Evolutionary conservation across 30 jellyfish, hydroid and myxozoan species (phyloP).

Genomic region (Cassiopea xamachana): DNA sequence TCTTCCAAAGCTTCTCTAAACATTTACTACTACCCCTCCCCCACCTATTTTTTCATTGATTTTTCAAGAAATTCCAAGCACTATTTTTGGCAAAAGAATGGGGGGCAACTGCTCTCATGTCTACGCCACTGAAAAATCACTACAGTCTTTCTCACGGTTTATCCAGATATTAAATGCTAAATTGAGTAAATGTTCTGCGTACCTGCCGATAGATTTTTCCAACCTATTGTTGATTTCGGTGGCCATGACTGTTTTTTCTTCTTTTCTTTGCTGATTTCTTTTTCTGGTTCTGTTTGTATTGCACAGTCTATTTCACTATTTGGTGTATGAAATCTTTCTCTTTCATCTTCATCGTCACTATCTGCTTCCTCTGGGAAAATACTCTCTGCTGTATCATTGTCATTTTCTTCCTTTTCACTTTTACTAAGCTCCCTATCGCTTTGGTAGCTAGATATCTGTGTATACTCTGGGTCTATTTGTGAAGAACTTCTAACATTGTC

Average conservation of each 20-base stretch:
- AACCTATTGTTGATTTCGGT: slow-evolving; percentile 10
- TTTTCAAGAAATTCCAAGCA: too few species aligned
- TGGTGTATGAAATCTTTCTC: slow-evolving; percentile 46
- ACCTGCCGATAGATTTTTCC: slow-evolving; percentile 60
- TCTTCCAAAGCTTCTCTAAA: too few species aligned
- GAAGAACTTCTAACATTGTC: not conserved
- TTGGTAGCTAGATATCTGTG: not conserved
- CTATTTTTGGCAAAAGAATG: too few species aligned
- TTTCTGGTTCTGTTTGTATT: slow-evolving; percentile 14
- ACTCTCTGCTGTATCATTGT: slow-evolving; percentile 32
- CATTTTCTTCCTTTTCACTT: slow-evolving; percentile 7
- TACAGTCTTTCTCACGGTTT: too few species aligned
- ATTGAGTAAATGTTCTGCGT: not conserved
- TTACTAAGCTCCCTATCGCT: not conserved
- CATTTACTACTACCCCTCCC: too few species aligned
- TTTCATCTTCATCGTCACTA: not conserved
- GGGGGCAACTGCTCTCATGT: too few species aligned
- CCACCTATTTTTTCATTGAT: too few species aligned
- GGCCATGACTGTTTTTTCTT: slow-evolving; percentile 8
- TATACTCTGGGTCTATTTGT: not conserved
- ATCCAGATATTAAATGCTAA: not conserved
- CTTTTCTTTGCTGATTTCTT: not conserved
- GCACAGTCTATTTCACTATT: slow-evolving; percentile 44
- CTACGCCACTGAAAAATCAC: too few species aligned
- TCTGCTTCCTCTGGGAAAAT: slow-evolving; percentile 56